Base-by-base conservation (phyloP, 1,140 invertebrate species). In the Bombyx mori region DNA sequence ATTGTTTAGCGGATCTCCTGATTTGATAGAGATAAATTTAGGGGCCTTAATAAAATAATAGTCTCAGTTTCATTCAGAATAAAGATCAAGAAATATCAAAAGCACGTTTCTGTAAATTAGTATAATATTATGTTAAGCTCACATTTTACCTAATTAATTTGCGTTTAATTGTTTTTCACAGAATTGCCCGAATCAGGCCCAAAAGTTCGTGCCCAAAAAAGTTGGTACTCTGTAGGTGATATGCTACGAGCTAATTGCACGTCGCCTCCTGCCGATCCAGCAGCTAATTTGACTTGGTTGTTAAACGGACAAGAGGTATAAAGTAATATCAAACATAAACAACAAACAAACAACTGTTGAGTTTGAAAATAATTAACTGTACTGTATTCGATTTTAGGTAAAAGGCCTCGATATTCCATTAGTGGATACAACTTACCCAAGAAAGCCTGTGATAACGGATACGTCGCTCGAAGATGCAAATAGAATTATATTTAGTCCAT, bases 231-330 rank as follows among this genome's bases (percentile, higher is more conserved):
- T 9, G 89, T 92, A 12, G 94, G 93, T 6, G 93, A 95, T 71
- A 91, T 89, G 61, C 86, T 95, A 46, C 87, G 91, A 61, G 93
- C 91, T 18, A 95, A 94, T 80, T 96, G 94, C 77, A 91, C 92
- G 18, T 92, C 92, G 42, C 91, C 92, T 43, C 90, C 92, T 6
- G 92, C 93, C 12, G 92, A 92, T 71, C 94, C 94, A 18, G 89
- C 93, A 2, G 92, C 94, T 12, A 95, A 95, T 82, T 89, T 96
- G 56, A 94, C 93, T 48, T 96, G 94, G 94, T 90, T 91, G 54
- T 90, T 96, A 67, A 96, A 96, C 79, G 92, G 91, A 69, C 89
- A 91, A 80, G 90, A 90, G 90, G 94, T 95, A 89, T 56, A 56
- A 52, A 35, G 4, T 3, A 35, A 35, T 35, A 35, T 35, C 2